Conservation (phyloP, 2,888 invertebrate genomes). For the Serrognathus titanus region DNA sequence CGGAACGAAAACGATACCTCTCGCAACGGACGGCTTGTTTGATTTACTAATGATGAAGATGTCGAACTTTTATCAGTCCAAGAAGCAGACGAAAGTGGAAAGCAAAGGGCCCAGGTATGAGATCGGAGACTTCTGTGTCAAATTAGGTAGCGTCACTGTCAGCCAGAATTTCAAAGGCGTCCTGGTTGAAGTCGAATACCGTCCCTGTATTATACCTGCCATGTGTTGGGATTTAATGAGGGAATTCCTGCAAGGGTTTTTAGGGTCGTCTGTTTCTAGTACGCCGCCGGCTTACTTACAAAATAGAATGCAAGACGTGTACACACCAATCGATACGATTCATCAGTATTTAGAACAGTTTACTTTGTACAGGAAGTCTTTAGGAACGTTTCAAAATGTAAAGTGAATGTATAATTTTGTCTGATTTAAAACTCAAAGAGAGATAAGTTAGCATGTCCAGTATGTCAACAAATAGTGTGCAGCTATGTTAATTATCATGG, state of each 20-base stretch:
- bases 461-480: no score
- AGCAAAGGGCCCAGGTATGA: conserved; percentile 85
- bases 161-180: conserved; percentile 92
- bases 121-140: conserved; percentile 89
- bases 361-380: conserved; percentile 78
- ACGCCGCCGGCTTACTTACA: conserved; percentile 72
- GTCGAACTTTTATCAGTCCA: conserved; percentile 81
- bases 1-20: conserved; percentile 78
- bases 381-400: conserved; percentile 45
- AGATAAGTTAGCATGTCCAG: no score
- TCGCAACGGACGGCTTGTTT: conserved; percentile 88
- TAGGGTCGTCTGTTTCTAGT: conserved; percentile 72
- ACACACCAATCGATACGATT: conserved; percentile 87
- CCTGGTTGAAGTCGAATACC: conserved; percentile 89
- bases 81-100: conserved; percentile 81
- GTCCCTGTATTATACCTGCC: conserved; percentile 82
- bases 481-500: no score
- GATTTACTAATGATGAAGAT: conserved; percentile 89
- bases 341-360: conserved; percentile 95
- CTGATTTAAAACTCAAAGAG: no score
- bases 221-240: conserved; percentile 87
- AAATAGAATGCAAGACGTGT: conserved; percentile 76
- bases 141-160: conserved; percentile 83
- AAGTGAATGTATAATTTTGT: conserved; percentile 4
- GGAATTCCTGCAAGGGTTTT: conserved; percentile 87